A percentile compares a stretch with the other conserved stretches of the same genome.
phyloP scores from a whole-genome alignment of 2,888 invertebrate species.

The Esperia sulphurella region DNA sequence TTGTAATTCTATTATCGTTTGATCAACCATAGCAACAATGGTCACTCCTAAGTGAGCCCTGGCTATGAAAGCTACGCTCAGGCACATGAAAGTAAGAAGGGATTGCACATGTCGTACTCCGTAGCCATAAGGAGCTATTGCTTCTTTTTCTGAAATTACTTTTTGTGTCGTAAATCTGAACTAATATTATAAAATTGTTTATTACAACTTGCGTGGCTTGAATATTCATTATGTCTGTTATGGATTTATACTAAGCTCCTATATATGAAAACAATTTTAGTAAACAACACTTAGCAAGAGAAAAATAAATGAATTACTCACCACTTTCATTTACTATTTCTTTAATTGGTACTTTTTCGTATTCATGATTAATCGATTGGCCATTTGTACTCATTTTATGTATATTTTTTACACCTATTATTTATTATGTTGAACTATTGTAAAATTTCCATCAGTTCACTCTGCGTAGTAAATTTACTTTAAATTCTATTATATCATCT shows the following conservation, averaged over 20 bases:
- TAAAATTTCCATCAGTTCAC: too few species aligned
- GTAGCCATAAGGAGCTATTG: constrained; percentile 29
- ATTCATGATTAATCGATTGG: neutral
- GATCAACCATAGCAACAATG: constrained; percentile 47
- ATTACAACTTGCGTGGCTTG: neutral
- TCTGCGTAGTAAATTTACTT: too few species aligned
- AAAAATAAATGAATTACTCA: neutral
- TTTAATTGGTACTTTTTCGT: neutral
- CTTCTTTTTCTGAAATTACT: constrained; percentile 22
- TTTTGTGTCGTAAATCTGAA: too few species aligned
- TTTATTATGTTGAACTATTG: neutral
- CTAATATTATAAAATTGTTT: neutral
- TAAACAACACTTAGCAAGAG: neutral
- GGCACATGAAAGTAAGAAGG: constrained; percentile 30
- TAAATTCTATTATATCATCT: too few species aligned
- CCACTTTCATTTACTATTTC: neutral
- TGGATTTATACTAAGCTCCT: too few species aligned
- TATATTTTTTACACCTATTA: too few species aligned
- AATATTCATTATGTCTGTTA: too few species aligned
- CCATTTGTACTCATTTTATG: neutral
- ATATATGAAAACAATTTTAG: too few species aligned
- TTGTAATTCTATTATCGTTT: too few species aligned
- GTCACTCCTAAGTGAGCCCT: constrained; percentile 50
- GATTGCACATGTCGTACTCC: constrained; percentile 47
- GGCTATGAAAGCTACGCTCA: constrained; percentile 29